Base-by-base conservation (phyloP, 2,797 vertebrate species). In the Crocodylus rhombifer region DNA sequence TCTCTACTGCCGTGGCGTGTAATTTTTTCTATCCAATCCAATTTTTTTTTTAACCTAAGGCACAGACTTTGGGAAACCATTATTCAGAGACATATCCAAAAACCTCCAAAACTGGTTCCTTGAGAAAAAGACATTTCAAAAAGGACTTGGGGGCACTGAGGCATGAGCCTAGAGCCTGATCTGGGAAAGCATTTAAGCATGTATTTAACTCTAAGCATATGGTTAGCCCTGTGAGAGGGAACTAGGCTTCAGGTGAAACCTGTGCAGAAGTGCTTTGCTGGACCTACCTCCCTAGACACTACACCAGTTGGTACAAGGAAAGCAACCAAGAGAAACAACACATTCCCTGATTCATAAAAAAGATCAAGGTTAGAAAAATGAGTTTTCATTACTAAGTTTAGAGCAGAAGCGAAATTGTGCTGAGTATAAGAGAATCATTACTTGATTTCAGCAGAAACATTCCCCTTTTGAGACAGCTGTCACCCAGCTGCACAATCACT, bases 91-190 rank as follows among this genome's bases (percentile, higher is more conserved):
- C 17, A 5, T 65, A 65, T 65, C 28, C 28, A 18, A 65, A 65
- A 65, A 17, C 28, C 15, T 65, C 64, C 64, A 7, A 65, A 65
- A 65, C 64, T 6, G n/a, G 14, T 63, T 75, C 65, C 6, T 30
- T 61, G 21, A 60, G 89, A 91, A 57, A 62, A 64, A 57, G 58
- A 82, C 17, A 33, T 85, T 64, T 67, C 77, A 84, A 71, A 60
- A 65, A 80, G 21, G 51, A 58, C 56, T 74, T 7, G 17, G 84
- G 91, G 92, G 77, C 26, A 61, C 2, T 33, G 65, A 82, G 80
- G 74, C 80, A 33, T 25, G 78, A 95, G 93, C 73, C 91, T 20
- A 61, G 4, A 57, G 74, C 42, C 82, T 67, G 89, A 92, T 89
- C 75, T 75, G 81, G 57, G 57, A 88, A 84, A 89, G 14, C 86